phyloP scores from a whole-genome alignment of 2,888 invertebrate species.

The Cetonia aurata region DNA sequence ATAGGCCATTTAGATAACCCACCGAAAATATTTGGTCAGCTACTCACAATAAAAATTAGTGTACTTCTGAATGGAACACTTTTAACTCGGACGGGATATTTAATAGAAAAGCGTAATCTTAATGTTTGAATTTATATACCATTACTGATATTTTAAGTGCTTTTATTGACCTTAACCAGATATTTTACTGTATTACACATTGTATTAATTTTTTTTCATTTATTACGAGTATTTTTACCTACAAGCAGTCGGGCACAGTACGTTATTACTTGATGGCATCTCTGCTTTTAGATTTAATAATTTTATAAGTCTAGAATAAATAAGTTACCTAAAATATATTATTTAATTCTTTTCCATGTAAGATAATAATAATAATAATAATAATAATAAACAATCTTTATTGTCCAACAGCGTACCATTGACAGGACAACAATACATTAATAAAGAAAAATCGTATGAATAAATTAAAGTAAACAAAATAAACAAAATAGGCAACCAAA shows the following conservation, averaged over 20 bases:
- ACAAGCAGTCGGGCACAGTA: not conserved
- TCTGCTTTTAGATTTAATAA: too few species aligned
- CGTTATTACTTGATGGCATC: too few species aligned
- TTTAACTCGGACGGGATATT: conserved; percentile 4
- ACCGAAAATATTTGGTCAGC: conserved; percentile 33
- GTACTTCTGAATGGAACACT: conserved; percentile 11
- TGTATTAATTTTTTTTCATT: not conserved
- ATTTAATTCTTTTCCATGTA: too few species aligned
- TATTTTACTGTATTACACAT: conserved; percentile 24
- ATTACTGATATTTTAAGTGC: conserved; percentile 24
- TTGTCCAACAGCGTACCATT: too few species aligned
- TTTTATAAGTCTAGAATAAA: too few species aligned
- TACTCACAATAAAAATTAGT: conserved; percentile 34
- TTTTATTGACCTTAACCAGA: conserved; percentile 22
- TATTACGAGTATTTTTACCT: not conserved
- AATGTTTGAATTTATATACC: conserved; percentile 27
- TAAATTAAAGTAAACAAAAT: too few species aligned
- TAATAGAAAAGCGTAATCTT: conserved; percentile 23
- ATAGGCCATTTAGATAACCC: conserved; percentile 37
- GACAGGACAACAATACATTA: too few species aligned
- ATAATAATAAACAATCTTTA: too few species aligned
- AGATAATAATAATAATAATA: too few species aligned
- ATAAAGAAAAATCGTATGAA: too few species aligned
- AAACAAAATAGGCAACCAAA: too few species aligned
- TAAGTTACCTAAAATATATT: too few species aligned